These are phyloP conservation scores for Ecdyonurus torrentis DNA, from an alignment of 2,888 invertebrate species.

Conservation along the genomic window DNA sequence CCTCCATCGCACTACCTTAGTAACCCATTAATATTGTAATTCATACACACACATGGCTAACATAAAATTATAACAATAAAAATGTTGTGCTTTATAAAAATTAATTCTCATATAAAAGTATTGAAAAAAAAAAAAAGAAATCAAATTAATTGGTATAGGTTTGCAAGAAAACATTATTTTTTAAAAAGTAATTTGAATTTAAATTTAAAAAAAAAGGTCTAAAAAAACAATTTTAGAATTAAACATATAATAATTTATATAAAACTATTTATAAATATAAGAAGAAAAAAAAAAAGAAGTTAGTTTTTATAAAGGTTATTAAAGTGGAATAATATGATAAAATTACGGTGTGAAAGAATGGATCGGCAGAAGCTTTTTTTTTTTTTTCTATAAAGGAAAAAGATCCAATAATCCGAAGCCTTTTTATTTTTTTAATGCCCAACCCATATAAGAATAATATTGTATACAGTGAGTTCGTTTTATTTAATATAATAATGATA, in stretches of 20 bases:
- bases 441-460: no score
- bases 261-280: neutral
- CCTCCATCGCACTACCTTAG: no score
- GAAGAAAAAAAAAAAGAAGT: neutral
- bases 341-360: neutral
- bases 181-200: neutral
- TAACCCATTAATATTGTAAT: no score
- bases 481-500: neutral
- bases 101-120: no score
- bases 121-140: neutral
- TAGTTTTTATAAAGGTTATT: no score
- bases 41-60: no score
- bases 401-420: neutral
- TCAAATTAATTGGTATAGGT: neutral
- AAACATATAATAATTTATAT: neutral
- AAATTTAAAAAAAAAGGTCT: neutral
- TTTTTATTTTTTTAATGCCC: neutral
- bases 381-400: no score
- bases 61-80: no score
- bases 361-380: no score
- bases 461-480: neutral
- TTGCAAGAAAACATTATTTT: neutral
- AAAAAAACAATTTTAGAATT: neutral
- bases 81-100: no score
- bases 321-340: neutral